Conservation (phyloP, 2,888 invertebrate genomes). For the Chydorus sphaericus region DNA sequence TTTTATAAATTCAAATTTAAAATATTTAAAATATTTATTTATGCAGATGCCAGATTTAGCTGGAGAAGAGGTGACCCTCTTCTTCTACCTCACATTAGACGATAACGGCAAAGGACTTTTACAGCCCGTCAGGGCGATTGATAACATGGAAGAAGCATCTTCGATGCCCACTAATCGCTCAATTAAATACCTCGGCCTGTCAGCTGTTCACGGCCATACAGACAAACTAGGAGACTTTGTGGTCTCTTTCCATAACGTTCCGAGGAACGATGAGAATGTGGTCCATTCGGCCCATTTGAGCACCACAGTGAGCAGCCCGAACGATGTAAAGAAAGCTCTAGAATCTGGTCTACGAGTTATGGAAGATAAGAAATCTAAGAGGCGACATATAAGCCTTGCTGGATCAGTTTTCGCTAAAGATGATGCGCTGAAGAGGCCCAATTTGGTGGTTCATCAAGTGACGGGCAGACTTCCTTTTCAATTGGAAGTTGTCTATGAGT, state of each 20-base stretch:
- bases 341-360: conserved; percentile 49
- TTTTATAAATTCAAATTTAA: not conserved
- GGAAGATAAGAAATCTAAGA: conserved; percentile 33
- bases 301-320: conserved; percentile 51
- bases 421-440: conserved; percentile 34
- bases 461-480: conserved; percentile 63
- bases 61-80: conserved; percentile 41
- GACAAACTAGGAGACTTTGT: conserved; percentile 62
- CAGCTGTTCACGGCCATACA: conserved; percentile 57
- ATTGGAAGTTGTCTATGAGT: conserved; percentile 69
- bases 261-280: conserved; percentile 35
- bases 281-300: conserved; percentile 57
- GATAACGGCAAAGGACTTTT: conserved; percentile 34
- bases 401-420: conserved; percentile 20
- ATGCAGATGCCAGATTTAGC: conserved; percentile 24
- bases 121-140: conserved; percentile 21
- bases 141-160: conserved; percentile 19
- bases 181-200: conserved; percentile 24
- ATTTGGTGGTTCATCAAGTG: conserved; percentile 45
- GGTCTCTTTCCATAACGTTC: conserved; percentile 38
- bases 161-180: not conserved
- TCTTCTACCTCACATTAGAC: conserved; percentile 73
- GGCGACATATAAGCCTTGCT: conserved; percentile 22
- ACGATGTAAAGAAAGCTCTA: conserved; percentile 58
- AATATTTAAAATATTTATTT: not conserved